Evolutionary conservation across 2,113 vertebrate species (phyloP), one percentile per base, ranked within the genome.

Genomic region (Chionis minor): DNA sequence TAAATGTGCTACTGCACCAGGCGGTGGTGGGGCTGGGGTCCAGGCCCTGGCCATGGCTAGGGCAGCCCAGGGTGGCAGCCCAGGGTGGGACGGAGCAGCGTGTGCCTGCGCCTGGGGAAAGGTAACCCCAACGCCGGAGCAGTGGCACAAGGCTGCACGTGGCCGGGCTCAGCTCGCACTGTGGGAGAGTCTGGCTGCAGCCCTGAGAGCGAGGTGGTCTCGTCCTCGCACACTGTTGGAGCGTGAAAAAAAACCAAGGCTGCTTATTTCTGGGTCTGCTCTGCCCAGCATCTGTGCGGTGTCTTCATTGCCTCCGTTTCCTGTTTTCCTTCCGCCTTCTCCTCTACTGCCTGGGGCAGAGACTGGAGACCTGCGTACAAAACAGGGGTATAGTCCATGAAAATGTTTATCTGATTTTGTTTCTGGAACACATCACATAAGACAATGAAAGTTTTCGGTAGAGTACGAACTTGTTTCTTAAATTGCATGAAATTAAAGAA

Each of bases 201-300:
- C 56, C n/a, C 82, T 28, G 17, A 32, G 18, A 33, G 47, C 12
- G 11, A 67, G 9, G 10, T 28, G 28, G 12, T 32, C 10, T 86
- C 0, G 0, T 61, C 54, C 26, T 81, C 1, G 0, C 28, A 44
- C 14, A 2, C 27, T 51, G 32, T 38, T n/a, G 32, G 18, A 84
- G 10, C 0, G 0, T 26, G 20, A 26, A 56, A 81, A 61, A 59
- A 77, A 66, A 14, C 0, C 13, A 33, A 24, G 21, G 33, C 20
- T 77, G 18, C 55, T 59, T 51, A 17, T 51, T 85, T 55, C 66
- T 82, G 38, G 12, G 26, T 42, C n/a, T 94, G 38, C n/a, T 74
- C 30, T 82, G 56, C 14, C 12, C 61, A 58, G 20, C 49, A 59
- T 19, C 10, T 32, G 2, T 32, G 24, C 17, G 33, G 12, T 87